Conservation (phyloP, 2,888 invertebrate species). For the Nycteola revayana region DNA sequence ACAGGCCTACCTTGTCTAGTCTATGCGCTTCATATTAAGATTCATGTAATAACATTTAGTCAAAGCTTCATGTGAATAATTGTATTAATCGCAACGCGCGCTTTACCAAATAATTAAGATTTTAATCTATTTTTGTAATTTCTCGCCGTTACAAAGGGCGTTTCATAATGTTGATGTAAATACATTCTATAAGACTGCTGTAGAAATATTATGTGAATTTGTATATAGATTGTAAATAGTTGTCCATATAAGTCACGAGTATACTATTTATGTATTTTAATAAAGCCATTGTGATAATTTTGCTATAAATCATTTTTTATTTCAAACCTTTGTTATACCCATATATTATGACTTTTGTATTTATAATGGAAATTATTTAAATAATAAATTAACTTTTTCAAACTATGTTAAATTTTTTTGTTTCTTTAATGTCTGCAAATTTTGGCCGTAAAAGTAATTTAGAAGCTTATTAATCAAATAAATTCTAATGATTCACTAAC, state of each 20-base stretch:
- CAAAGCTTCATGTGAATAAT: conserved; percentile 73
- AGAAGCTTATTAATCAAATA: conserved; percentile 1
- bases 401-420: background rate
- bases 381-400: background rate
- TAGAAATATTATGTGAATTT: conserved; percentile 78
- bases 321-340: conserved; percentile 25
- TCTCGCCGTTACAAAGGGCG: conserved; percentile 70
- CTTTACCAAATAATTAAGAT: conserved; percentile 80
- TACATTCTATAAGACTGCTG: conserved; percentile 82
- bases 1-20: conserved; percentile 79
- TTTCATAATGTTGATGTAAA: conserved; percentile 73
- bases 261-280: conserved; percentile 83
- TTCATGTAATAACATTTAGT: conserved; percentile 59
- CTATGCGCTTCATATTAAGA: conserved; percentile 52
- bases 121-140: conserved; percentile 79
- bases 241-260: conserved; percentile 80
- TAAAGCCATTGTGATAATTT: conserved; percentile 83
- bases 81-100: conserved; percentile 69
- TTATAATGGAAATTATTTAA: background rate
- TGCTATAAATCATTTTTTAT: conserved; percentile 62
- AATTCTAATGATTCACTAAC: conserved; percentile 2
- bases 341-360: background rate
- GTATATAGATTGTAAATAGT: conserved; percentile 77
- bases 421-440: too few relatives aligned
- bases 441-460: conserved; percentile 1